phyloP scores from a whole-genome alignment of 2,797 vertebrate genomes.

The Valencia hispanica region DNA sequence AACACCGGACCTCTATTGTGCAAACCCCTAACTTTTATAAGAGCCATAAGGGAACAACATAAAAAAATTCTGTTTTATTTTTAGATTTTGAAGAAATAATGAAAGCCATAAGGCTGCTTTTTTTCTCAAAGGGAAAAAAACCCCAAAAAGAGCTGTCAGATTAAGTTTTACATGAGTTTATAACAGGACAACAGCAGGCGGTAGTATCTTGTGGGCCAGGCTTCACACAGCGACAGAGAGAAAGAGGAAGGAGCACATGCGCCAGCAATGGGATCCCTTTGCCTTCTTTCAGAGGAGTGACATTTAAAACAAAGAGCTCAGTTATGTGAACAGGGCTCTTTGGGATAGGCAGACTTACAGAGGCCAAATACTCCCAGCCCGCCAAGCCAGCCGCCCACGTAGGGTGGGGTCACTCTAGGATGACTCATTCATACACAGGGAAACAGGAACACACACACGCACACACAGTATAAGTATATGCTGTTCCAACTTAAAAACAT shows the following conservation, averaged over 20 bases:
- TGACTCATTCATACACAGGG: conserved; percentile 76
- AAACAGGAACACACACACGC: conserved; percentile 44
- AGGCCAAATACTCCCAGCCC: conserved; percentile 73
- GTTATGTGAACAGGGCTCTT: conserved; percentile 80
- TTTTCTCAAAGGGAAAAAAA: neutral
- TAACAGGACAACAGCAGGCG: neutral
- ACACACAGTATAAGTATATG: conserved; percentile 23
- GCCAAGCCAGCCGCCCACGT: conserved; percentile 81
- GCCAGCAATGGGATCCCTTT: conserved; percentile 53
- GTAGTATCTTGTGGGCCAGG: conserved; percentile 9
- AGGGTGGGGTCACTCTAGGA: conserved; percentile 79
- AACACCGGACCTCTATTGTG: conserved; percentile 1
- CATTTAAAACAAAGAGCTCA: conserved; percentile 84
- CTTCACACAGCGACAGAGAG: conserved; percentile 23
- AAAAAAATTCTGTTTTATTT: conserved; percentile 1
- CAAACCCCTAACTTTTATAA: neutral
- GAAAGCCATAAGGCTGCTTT: conserved; percentile 3
- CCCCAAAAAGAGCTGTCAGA: neutral
- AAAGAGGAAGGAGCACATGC: conserved; percentile 32
- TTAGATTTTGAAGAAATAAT: conserved; percentile 2
- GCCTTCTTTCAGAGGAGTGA: conserved; percentile 73
- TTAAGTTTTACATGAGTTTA: conserved; percentile 8
- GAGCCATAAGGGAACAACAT: neutral
- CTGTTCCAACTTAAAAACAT: conserved; percentile 50
- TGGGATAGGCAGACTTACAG: conserved; percentile 77